Base-by-base conservation (phyloP, 2,888 invertebrate species). In the Cataglyphis livida region DNA sequence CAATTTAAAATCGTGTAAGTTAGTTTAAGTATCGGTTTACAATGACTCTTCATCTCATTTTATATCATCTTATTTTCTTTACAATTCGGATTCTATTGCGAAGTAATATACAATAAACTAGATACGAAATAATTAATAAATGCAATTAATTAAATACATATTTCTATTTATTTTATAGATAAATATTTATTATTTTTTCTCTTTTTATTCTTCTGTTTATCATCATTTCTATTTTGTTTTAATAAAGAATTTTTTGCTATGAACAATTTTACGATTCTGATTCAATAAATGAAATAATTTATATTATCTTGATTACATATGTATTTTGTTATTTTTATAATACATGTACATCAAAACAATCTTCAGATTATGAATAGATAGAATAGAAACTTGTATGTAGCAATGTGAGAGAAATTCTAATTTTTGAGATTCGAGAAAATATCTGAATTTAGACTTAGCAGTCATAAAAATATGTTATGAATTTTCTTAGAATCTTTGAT, bases 161-260 rank as follows among this genome's bases (percentile, higher is more conserved):
- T 73, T 74, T 44, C 10, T 21, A 44, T n/a, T 12, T 12, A 28
- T 28, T 74, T 74, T 61, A 74, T 74, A 62, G 32, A 62, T 15
- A 7, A 75, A 62, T 62, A 74, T 48, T 74, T 32, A 44, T 44
- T 15, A n/a, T 15, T 32, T 18, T 74, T 61, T 61, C 0, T 59
- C 5, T 59, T 41, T 74, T 61, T 35, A 32, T 3, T 61, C n/a
- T 73, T 44, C 9, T 15, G 59, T 61, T 74, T 32, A 74, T 44
- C 15, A 6, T 32, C 25, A 25, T 21, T 41, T 74, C n/a, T n/a
- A 51, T 12, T 48, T 48, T 3, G 51, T 51, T 51, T 51, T 6
- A 51, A 51, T 51, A 51, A 48, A 51, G 2, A n/a, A 51, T n/a
- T 51, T 51, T 51, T 32, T 32, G 32, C 10, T 62, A 35, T 51